Evolutionary conservation across 2,113 vertebrate species (phyloP), one percentile per base, ranked within the genome.

Genomic region (Anthoscopus minutus): DNA sequence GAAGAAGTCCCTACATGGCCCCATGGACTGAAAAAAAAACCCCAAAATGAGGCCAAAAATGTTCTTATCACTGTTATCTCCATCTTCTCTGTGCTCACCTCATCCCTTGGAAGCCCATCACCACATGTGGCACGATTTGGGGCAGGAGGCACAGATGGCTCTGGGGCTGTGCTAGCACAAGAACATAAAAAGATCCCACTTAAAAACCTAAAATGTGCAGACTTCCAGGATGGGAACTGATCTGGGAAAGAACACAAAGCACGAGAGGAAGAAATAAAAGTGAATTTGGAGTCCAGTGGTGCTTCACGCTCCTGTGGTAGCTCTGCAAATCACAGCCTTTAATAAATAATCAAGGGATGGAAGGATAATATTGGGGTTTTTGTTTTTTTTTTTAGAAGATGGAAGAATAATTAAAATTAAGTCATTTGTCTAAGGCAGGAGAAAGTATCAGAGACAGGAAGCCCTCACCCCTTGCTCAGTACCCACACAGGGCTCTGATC

Each of bases 51-150:
- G 38, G 44, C 9, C 3, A 20, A n/a, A 78, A 84, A 54, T 6
- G 5, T 33, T 61, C 50, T 22, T 54, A 0, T 28, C 2, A 4
- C 62, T 64, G 18, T 6, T 31, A 37, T 17, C 51, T 38, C 37
- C 61, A 30, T 23, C 50, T 73, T 27, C 31, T 57, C 16, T 3
- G 38, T 30, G 38, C 15, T 31, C 73, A 17, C 21, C 22, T 57
- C 51, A 20, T 10, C 7, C 64, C 35, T 19, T 1, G 2, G 66
- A 53, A 77, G 54, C 23, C 33, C 65, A 21, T 24, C 77, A 13
- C 23, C 44, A 23, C 42, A 12, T 5, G 3, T 0, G 7, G 53
- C 56, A 57, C 20, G 0, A 2, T 9, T 7, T n/a, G 42, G 69
- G 69, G 40, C 48, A 86, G 70, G 54, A 72, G 13, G 53, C 19